Conservation (phyloP, 92 coral and sea anemone genomes). For the Zoanthus sociatus region DNA sequence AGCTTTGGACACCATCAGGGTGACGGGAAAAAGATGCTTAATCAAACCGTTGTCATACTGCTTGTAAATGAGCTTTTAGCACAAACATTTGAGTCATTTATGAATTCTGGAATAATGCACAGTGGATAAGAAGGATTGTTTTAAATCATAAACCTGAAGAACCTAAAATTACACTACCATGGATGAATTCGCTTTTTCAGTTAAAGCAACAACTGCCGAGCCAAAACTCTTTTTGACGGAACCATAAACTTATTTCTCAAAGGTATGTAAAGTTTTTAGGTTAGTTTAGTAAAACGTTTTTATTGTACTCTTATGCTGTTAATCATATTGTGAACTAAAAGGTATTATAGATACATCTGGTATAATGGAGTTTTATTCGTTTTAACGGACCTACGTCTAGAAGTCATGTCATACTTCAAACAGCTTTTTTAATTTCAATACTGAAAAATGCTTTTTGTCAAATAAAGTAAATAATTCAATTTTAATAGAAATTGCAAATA, state of each 20-base stretch:
- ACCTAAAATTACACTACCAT: neutral
- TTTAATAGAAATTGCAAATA: too few species aligned
- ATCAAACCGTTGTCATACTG: neutral
- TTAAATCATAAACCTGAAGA: neutral
- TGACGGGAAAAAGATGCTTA: neutral
- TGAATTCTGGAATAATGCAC: neutral
- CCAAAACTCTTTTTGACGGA: neutral
- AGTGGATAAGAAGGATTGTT: neutral
- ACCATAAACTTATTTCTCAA: neutral
- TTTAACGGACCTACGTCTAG: too few species aligned
- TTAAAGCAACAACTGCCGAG: neutral
- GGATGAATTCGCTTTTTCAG: neutral
- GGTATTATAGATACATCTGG: neutral
- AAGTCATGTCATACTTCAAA: too few species aligned
- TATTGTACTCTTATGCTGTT: neutral
- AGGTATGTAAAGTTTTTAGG: conserved; percentile 2
- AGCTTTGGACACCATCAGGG: neutral
- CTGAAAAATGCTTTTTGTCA: too few species aligned
- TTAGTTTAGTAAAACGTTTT: neutral
- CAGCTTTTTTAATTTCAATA: too few species aligned
- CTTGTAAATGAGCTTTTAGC: neutral
- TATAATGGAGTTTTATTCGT: too few species aligned
- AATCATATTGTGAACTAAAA: neutral
- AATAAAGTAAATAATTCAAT: too few species aligned
- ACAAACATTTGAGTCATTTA: neutral